Percentiles rank a stretch among this genome's conserved stretches.
Evolutionary conservation across 2,888 invertebrate genomes (phyloP).

Genomic region (Orchestes rusci): DNA sequence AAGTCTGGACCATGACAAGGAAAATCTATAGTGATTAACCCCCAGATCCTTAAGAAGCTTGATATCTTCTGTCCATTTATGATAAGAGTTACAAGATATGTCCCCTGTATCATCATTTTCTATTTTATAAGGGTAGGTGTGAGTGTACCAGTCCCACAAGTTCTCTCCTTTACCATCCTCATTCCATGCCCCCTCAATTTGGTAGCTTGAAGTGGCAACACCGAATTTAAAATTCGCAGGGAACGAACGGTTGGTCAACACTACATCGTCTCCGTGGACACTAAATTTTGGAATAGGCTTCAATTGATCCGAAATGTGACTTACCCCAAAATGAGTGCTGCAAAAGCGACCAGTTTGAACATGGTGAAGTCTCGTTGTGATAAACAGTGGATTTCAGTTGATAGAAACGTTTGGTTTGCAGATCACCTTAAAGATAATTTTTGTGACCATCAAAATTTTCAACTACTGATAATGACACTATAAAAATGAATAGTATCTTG

Average conservation of each 20-base stretch:
- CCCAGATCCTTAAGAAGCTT: slow-evolving; percentile 50
- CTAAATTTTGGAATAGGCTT: too few relatives aligned
- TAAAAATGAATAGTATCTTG: too few relatives aligned
- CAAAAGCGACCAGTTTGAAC: background rate
- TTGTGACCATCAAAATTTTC: too few relatives aligned
- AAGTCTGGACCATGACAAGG: slow-evolving; percentile 19
- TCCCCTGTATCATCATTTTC: slow-evolving; percentile 43
- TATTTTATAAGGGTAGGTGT: slow-evolving; percentile 18
- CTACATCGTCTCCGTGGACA: too few relatives aligned
- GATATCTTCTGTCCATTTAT: slow-evolving; percentile 56
- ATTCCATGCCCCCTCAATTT: slow-evolving; percentile 34
- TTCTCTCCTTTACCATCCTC: slow-evolving; percentile 52
- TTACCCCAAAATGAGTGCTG: background rate
- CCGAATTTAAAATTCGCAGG: slow-evolving; percentile 29
- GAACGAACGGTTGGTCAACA: too few relatives aligned
- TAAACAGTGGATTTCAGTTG: too few relatives aligned
- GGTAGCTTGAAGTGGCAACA: slow-evolving; percentile 34
- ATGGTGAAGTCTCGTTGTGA: too few relatives aligned
- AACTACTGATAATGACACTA: too few relatives aligned
- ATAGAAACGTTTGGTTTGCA: too few relatives aligned
- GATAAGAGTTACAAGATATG: slow-evolving; percentile 60
- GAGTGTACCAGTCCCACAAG: slow-evolving; percentile 54
- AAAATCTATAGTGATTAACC: slow-evolving; percentile 15
- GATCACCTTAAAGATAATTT: too few relatives aligned
- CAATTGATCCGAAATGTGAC: too few relatives aligned